Conservation (phyloP, 2,888 invertebrate genomes). For the Hypsopygia costalis region DNA sequence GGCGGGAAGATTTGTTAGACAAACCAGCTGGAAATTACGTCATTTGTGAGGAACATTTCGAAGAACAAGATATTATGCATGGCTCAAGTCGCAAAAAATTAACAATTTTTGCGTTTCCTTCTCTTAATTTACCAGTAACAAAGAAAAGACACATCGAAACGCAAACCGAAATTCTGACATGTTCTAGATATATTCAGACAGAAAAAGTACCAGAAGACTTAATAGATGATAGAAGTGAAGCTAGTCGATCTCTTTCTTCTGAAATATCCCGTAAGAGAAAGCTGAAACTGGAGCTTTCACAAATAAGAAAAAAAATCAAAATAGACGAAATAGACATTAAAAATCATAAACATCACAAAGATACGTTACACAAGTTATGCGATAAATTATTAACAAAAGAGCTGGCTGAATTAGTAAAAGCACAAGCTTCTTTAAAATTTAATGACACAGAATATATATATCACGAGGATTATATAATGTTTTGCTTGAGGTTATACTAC, state of each 20-base stretch:
- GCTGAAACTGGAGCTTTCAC: background rate
- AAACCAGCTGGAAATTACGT: too few relatives aligned
- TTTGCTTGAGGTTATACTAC: background rate
- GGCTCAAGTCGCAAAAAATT: too few relatives aligned
- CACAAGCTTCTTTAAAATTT: background rate
- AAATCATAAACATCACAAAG: background rate
- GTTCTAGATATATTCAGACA: too few relatives aligned
- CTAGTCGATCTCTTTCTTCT: background rate
- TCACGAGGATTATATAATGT: background rate
- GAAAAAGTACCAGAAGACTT: too few relatives aligned
- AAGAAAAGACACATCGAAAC: too few relatives aligned
- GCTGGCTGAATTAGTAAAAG: background rate
- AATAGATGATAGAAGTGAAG: too few relatives aligned
- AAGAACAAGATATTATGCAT: too few relatives aligned
- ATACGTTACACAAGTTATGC: background rate
- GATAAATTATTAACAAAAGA: background rate
- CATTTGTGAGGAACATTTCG: too few relatives aligned
- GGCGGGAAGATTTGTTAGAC: too few relatives aligned
- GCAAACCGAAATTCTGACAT: too few relatives aligned
- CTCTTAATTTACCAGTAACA: too few relatives aligned
- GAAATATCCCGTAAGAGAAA: background rate
- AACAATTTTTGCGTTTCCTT: too few relatives aligned
- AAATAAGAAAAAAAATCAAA: background rate
- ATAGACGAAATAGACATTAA: background rate
- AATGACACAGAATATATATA: background rate